Percentiles rank a stretch among this genome's conserved stretches.
These are phyloP conservation scores for Leucophenga maculata DNA, from an alignment of 2,888 invertebrate species.

Conservation along the genomic window DNA sequence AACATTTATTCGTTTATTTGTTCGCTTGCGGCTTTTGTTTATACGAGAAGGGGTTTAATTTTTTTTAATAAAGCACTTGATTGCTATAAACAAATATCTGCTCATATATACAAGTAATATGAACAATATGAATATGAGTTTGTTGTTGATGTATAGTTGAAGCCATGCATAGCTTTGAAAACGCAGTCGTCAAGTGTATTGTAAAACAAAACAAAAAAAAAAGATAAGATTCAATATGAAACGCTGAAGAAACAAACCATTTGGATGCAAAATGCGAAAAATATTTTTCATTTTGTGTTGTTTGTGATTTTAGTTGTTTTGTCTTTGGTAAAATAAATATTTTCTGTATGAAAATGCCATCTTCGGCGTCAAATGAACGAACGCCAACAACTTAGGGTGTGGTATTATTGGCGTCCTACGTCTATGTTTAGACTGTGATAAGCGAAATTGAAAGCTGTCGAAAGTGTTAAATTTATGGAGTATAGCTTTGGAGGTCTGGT, in stretches of 20 bases:
- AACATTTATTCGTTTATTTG: not conserved
- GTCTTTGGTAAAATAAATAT: slow-evolving; percentile 11
- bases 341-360: slow-evolving; percentile 41
- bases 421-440: not conserved
- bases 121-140: not conserved
- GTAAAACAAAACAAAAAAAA: too few relatives aligned
- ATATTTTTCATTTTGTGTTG: not conserved
- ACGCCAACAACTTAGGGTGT: too few relatives aligned
- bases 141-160: too few relatives aligned
- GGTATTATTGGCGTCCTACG: too few relatives aligned
- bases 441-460: not conserved
- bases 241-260: not conserved
- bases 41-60: not conserved
- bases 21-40: not conserved
- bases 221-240: slow-evolving; percentile 11
- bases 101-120: not conserved
- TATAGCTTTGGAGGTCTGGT: too few relatives aligned
- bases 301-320: not conserved
- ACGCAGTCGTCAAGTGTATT: slow-evolving; percentile 4
- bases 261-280: too few relatives aligned
- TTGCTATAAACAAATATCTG: not conserved
- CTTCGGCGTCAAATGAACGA: too few relatives aligned
- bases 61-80: slow-evolving; percentile 12
- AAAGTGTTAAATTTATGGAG: not conserved
- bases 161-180: too few relatives aligned